Evolutionary conservation across 64 coral and sea anemone genomes (phyloP).

Genomic region (Trachythela sp.): DNA sequence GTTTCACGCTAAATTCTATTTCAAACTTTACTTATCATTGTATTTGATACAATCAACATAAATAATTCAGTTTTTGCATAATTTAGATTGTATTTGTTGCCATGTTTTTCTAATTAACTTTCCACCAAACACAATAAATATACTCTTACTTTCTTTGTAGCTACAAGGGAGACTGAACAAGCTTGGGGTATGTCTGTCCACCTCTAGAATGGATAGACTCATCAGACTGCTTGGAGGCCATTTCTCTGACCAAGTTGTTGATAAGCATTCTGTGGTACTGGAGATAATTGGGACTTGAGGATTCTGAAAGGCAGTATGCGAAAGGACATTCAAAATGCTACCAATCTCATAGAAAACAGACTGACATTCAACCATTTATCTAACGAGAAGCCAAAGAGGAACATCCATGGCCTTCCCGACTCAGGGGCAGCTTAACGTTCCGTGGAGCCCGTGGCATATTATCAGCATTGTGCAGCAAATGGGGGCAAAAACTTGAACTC

Average conservation of each 20-base stretch:
- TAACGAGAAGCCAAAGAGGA: slow-evolving; percentile 46
- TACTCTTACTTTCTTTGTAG: neutral
- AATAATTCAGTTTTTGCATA: no score
- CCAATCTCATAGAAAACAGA: slow-evolving; percentile 66
- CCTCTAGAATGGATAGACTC: slow-evolving; percentile 26
- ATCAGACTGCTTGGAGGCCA: slow-evolving; percentile 59
- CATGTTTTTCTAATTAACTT: no score
- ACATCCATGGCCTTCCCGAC: slow-evolving; percentile 31
- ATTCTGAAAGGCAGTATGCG: slow-evolving; percentile 45
- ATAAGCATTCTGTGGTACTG: slow-evolving; percentile 44
- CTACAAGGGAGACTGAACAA: slow-evolving; percentile 65
- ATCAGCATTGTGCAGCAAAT: slow-evolving; percentile 50
- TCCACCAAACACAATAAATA: no score
- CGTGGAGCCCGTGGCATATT: neutral
- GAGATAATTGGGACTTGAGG: slow-evolving; percentile 62
- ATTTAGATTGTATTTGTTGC: no score
- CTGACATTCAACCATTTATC: slow-evolving; percentile 41
- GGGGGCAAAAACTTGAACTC: slow-evolving; percentile 55
- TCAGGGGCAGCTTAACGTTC: neutral
- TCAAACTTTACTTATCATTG: no score
- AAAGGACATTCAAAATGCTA: slow-evolving; percentile 65
- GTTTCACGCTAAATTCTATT: no score
- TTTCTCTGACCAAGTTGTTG: slow-evolving; percentile 41
- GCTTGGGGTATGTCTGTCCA: slow-evolving; percentile 57
- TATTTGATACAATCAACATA: no score